Conservation (phyloP, 2,797 vertebrate genomes). For the Hapalemur alaotrensis region DNA sequence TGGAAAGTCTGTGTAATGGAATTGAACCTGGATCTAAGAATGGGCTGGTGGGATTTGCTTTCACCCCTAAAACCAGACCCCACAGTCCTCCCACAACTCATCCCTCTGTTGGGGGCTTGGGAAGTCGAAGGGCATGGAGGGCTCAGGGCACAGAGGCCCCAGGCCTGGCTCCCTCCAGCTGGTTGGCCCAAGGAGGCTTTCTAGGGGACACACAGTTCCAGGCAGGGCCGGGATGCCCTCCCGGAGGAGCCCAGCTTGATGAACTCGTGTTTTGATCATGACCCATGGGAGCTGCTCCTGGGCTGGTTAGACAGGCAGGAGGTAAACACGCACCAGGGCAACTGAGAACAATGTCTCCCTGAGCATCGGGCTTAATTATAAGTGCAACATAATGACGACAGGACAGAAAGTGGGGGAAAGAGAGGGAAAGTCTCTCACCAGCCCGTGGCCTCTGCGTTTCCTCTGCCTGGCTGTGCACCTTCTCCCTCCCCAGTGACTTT, state of each 20-base stretch:
- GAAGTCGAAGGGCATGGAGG: not conserved
- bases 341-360: not conserved
- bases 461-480: accelerated
- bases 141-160: not conserved
- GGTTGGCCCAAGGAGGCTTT: not conserved
- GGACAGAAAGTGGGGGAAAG: not conserved
- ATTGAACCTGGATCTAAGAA: not conserved
- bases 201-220: not conserved
- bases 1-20: too few species aligned
- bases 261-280: conserved; percentile 63
- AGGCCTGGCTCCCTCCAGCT: not conserved
- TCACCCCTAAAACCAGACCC: not conserved
- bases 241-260: not conserved
- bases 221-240: not conserved
- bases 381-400: not conserved
- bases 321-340: conserved; percentile 48
- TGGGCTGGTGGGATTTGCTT: not conserved
- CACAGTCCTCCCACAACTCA: not conserved
- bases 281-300: conserved; percentile 11
- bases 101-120: not conserved
- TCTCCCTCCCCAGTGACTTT: not conserved
- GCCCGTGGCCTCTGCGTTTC: not conserved
- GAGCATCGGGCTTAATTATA: not conserved
- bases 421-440: not conserved
- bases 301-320: conserved; percentile 42